Evolutionary conservation across 1,140 invertebrate species (phyloP).

Genomic region (Cyclargus thomasi): DNA sequence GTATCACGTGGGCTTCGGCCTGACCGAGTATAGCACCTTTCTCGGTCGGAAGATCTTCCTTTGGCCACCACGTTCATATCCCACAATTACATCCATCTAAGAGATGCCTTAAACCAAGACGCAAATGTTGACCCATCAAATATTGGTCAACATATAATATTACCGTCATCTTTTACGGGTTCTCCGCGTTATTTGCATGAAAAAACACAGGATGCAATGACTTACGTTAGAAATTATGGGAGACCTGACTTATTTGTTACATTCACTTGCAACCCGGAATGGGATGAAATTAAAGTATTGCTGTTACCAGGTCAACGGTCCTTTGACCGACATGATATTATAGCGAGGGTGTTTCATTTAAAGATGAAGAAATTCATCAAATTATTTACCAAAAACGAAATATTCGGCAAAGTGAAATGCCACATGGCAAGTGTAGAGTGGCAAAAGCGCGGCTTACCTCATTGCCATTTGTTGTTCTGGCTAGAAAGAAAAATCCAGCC

Average conservation of each 20-base stretch:
- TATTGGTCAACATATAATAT: slow-evolving; percentile 27
- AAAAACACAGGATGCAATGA: slow-evolving; percentile 26
- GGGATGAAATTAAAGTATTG: slow-evolving; percentile 12
- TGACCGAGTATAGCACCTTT: no score
- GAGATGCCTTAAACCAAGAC: slow-evolving; percentile 32
- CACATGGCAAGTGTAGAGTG: slow-evolving; percentile 43
- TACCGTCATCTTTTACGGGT: slow-evolving; percentile 22
- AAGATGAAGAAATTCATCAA: slow-evolving; percentile 67
- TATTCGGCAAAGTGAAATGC: slow-evolving; percentile 46
- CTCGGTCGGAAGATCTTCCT: no score
- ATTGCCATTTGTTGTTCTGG: slow-evolving; percentile 56
- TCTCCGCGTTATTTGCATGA: slow-evolving; percentile 16
- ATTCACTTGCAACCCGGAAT: slow-evolving; percentile 23
- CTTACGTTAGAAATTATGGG: slow-evolving; percentile 26
- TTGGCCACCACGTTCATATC: no score
- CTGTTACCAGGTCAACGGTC: slow-evolving; percentile 25
- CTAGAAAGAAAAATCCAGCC: slow-evolving; percentile 47
- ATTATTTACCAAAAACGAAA: slow-evolving; percentile 48
- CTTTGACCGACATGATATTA: slow-evolving; percentile 47
- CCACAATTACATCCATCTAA: slow-evolving; percentile 34
- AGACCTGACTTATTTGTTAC: slow-evolving; percentile 29
- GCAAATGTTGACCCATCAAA: slow-evolving; percentile 29
- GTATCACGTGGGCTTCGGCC: no score
- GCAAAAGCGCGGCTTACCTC: slow-evolving; percentile 25
- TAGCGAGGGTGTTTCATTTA: slow-evolving; percentile 63